These are phyloP conservation scores for Drosophila nigrodunni DNA, from an alignment of 1,140 invertebrate species.

Conservation along the genomic window DNA sequence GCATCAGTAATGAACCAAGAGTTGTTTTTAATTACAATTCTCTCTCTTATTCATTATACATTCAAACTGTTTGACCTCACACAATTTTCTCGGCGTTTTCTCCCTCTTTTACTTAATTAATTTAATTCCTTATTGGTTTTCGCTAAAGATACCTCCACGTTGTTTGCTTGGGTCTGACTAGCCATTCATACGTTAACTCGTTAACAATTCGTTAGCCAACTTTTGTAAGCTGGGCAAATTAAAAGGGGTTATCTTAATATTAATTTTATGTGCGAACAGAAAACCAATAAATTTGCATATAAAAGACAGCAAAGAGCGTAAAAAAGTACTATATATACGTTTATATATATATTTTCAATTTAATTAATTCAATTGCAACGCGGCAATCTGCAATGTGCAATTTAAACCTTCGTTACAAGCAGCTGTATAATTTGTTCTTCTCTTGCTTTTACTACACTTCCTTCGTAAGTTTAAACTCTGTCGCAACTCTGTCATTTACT, in stretches of 20 bases:
- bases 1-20: neutral
- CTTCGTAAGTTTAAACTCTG: conserved; percentile 18
- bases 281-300: conserved; percentile 73
- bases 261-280: conserved; percentile 53
- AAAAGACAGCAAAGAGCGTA: conserved; percentile 46
- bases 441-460: conserved; percentile 44
- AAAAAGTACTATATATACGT: conserved; percentile 51
- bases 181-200: conserved; percentile 9
- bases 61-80: conserved; percentile 22
- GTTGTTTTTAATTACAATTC: neutral
- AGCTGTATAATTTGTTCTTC: conserved; percentile 55
- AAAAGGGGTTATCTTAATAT: conserved; percentile 26
- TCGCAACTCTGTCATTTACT: conserved; percentile 53
- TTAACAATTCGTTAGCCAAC: conserved; percentile 10
- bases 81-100: neutral
- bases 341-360: conserved; percentile 61
- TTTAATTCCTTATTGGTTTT: conserved; percentile 32
- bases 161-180: neutral
- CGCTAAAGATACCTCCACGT: neutral
- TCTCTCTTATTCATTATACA: conserved; percentile 2
- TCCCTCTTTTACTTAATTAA: conserved; percentile 17
- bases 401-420: conserved; percentile 12
- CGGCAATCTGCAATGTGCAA: conserved; percentile 45
- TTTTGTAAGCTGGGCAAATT: conserved; percentile 20
- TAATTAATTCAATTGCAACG: conserved; percentile 76